phyloP scores from a whole-genome alignment of 2,888 invertebrate species.

The Nudaria mundana region DNA sequence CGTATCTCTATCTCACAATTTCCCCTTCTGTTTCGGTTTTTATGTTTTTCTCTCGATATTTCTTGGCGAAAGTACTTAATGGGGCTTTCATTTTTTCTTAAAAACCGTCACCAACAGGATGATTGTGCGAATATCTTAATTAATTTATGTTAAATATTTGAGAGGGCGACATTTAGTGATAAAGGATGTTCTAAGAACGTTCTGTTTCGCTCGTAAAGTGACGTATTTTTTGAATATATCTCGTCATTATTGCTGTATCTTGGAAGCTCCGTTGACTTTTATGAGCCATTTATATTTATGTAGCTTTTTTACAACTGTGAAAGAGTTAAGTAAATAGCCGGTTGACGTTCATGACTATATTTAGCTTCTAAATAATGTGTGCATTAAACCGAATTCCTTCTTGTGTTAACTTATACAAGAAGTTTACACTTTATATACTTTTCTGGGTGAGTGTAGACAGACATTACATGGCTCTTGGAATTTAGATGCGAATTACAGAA shows the following conservation, averaged over 20 bases:
- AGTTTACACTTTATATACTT: too few relatives aligned
- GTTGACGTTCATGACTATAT: slow-evolving; percentile 24
- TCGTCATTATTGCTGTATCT: slow-evolving; percentile 47
- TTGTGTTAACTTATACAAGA: too few relatives aligned
- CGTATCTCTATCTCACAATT: slow-evolving; percentile 50
- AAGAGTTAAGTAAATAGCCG: slow-evolving; percentile 41
- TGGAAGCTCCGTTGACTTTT: slow-evolving; percentile 62
- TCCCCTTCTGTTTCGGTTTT: slow-evolving; percentile 66
- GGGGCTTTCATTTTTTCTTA: slow-evolving; percentile 46
- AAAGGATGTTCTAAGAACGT: slow-evolving; percentile 59
- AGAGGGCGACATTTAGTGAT: slow-evolving; percentile 45
- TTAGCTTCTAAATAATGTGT: slow-evolving; percentile 15
- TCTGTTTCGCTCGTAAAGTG: slow-evolving; percentile 51
- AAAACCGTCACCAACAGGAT: slow-evolving; percentile 67
- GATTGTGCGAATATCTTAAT: slow-evolving; percentile 73
- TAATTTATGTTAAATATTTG: slow-evolving; percentile 75
- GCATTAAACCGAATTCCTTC: slow-evolving; percentile 7
- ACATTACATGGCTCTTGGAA: too few relatives aligned
- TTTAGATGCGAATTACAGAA: too few relatives aligned
- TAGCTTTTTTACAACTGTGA: slow-evolving; percentile 38
- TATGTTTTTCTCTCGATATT: slow-evolving; percentile 72
- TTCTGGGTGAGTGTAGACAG: too few relatives aligned
- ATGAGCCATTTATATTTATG: slow-evolving; percentile 43
- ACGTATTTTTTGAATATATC: slow-evolving; percentile 51
- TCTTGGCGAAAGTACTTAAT: slow-evolving; percentile 55